Percentiles rank a stretch among this genome's conserved stretches.
These are phyloP conservation scores for Dynastes hyllus DNA, from an alignment of 2,888 invertebrate genomes.

Conservation along the genomic window DNA sequence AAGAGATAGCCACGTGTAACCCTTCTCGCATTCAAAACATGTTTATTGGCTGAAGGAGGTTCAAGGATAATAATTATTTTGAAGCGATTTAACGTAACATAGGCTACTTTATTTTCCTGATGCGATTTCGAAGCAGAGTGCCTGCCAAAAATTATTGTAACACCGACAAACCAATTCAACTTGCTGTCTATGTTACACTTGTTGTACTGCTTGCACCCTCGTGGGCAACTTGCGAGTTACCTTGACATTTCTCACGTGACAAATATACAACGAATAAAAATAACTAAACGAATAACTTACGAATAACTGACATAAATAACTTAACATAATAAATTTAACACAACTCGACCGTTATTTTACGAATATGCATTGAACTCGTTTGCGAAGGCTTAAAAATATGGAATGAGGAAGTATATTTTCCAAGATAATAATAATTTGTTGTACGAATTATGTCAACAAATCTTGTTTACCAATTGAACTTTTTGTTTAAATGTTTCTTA, in stretches of 20 bases:
- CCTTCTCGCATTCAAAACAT: slow-evolving; percentile 38
- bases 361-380: not conserved
- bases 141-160: slow-evolving; percentile 4
- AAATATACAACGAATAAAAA: too few species aligned
- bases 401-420: not conserved
- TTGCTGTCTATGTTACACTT: too few species aligned
- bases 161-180: too few species aligned
- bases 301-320: too few species aligned
- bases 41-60: slow-evolving; percentile 23
- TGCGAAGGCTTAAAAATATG: not conserved
- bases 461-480: too few species aligned
- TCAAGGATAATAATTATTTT: slow-evolving; percentile 44
- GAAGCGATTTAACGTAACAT: not conserved
- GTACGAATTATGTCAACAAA: too few species aligned
- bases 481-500: not conserved
- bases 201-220: too few species aligned
- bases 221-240: too few species aligned
- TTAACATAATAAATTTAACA: too few species aligned
- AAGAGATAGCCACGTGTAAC: slow-evolving; percentile 38
- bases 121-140: slow-evolving; percentile 18
- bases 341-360: not conserved
- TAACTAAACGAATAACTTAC: too few species aligned
- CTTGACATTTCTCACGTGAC: too few species aligned
- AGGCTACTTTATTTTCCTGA: not conserved
- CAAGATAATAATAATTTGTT: not conserved